These are phyloP conservation scores for Whitmania pigra DNA, from an alignment of 1,140 invertebrate genomes.

Conservation along the genomic window DNA sequence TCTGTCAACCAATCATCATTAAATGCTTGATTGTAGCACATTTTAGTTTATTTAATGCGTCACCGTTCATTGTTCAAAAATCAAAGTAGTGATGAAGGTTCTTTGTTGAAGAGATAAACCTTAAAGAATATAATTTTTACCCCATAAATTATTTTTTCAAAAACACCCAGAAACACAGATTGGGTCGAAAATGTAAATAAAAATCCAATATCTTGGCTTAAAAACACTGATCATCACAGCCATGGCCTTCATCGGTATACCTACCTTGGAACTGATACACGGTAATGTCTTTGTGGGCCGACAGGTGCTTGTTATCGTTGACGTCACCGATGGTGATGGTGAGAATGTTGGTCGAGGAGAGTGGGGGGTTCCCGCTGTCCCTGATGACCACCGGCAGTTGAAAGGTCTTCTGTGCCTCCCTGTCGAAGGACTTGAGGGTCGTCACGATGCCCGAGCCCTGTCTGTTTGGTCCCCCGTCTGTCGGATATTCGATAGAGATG, in stretches of 20 bases:
- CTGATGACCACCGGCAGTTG: slow-evolving; percentile 38
- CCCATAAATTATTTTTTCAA: too few species aligned
- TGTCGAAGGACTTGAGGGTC: slow-evolving; percentile 67
- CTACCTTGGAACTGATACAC: slow-evolving; percentile 80
- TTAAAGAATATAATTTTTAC: too few species aligned
- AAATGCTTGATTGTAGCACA: too few species aligned
- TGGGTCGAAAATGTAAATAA: too few species aligned
- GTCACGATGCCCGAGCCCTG: slow-evolving; percentile 79
- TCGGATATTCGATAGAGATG: not conserved
- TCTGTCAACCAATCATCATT: too few species aligned
- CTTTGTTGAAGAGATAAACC: too few species aligned
- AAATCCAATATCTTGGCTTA: too few species aligned
- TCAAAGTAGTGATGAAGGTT: too few species aligned
- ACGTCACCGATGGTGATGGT: slow-evolving; percentile 90
- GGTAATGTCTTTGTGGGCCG: slow-evolving; percentile 86
- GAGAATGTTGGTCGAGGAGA: slow-evolving; percentile 72
- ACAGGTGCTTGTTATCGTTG: slow-evolving; percentile 70
- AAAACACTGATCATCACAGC: slow-evolving; percentile 83
- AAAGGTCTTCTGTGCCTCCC: slow-evolving; percentile 58
- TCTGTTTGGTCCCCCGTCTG: slow-evolving; percentile 47
- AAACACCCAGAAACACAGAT: too few species aligned
- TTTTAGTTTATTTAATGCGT: too few species aligned
- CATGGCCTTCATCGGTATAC: slow-evolving; percentile 48
- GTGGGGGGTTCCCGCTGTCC: slow-evolving; percentile 32
- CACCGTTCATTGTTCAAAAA: too few species aligned